These are phyloP conservation scores for Sarcophaga peregrina DNA, from an alignment of 1,140 invertebrate genomes.

Conservation along the genomic window DNA sequence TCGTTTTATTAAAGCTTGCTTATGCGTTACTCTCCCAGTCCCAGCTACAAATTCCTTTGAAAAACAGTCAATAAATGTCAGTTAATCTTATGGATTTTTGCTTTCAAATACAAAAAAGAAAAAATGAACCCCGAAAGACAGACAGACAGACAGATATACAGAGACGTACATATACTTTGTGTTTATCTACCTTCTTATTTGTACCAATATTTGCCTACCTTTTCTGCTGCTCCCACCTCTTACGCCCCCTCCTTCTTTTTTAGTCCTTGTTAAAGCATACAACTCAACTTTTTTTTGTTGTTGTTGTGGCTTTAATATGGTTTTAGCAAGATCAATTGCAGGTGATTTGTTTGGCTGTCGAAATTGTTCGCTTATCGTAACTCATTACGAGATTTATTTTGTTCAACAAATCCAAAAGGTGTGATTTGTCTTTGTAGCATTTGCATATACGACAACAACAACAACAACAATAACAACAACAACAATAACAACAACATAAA, in stretches of 20 bases:
- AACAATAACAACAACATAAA: background rate
- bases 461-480: background rate
- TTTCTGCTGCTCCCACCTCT: background rate
- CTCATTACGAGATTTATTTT: constrained; percentile 67
- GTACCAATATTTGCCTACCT: background rate
- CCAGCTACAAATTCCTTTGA: constrained; percentile 19
- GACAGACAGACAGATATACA: background rate
- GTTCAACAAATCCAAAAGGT: constrained; percentile 67
- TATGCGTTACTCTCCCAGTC: background rate
- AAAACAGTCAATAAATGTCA: constrained; percentile 44
- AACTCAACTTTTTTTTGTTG: background rate
- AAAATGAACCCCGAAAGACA: no score
- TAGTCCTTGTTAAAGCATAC: background rate
- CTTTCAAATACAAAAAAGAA: no score
- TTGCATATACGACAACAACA: constrained; percentile 43
- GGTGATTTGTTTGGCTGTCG: constrained; percentile 67
- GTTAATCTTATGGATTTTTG: constrained; percentile 34
- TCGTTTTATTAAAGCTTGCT: constrained; percentile 10
- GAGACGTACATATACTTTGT: background rate
- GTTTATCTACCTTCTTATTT: no score
- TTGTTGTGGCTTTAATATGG: background rate
- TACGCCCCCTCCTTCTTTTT: background rate
- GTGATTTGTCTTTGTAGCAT: constrained; percentile 66
- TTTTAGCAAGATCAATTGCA: constrained; percentile 63
- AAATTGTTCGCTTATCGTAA: constrained; percentile 67